phyloP scores from a whole-genome alignment of 1,140 invertebrate species.

The Halotydeus destructor region DNA sequence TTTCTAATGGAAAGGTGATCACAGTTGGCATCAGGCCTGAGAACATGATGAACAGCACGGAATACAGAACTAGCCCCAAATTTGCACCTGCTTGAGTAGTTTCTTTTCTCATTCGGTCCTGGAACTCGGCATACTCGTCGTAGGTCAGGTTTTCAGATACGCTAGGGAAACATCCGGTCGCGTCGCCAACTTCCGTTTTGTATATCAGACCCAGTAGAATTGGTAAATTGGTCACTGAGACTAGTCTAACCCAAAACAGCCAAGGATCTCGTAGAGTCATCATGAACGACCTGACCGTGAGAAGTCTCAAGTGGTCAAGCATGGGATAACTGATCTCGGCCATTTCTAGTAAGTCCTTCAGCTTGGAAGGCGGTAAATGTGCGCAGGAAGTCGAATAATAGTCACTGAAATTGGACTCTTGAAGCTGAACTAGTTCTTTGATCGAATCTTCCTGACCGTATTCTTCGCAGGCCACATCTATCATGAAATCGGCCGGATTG shows the following conservation, averaged over 20 bases:
- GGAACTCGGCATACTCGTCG: not conserved
- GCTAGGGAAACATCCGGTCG: slow-evolving; percentile 10
- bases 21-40: slow-evolving; percentile 95
- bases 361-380: not conserved
- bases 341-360: not conserved
- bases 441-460: slow-evolving; percentile 4
- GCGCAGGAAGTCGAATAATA: not conserved
- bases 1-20: slow-evolving; percentile 61
- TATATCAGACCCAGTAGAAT: slow-evolving; percentile 12
- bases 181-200: slow-evolving; percentile 6
- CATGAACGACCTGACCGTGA: slow-evolving; percentile 6
- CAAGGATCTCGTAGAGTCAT: slow-evolving; percentile 10
- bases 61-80: slow-evolving; percentile 80
- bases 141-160: slow-evolving; percentile 1
- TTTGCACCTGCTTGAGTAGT: slow-evolving; percentile 28
- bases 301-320: slow-evolving; percentile 5
- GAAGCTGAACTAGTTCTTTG: not conserved
- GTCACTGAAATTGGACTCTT: not conserved
- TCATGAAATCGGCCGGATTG: slow-evolving; percentile 14
- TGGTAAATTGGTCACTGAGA: slow-evolving; percentile 3
- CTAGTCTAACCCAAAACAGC: slow-evolving; percentile 6
- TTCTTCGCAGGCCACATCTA: slow-evolving; percentile 14
- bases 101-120: not conserved
- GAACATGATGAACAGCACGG: slow-evolving; percentile 84
- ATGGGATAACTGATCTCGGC: not conserved